Base-by-base conservation (phyloP, 2,797 vertebrate species). In the Forpus xanthops region DNA sequence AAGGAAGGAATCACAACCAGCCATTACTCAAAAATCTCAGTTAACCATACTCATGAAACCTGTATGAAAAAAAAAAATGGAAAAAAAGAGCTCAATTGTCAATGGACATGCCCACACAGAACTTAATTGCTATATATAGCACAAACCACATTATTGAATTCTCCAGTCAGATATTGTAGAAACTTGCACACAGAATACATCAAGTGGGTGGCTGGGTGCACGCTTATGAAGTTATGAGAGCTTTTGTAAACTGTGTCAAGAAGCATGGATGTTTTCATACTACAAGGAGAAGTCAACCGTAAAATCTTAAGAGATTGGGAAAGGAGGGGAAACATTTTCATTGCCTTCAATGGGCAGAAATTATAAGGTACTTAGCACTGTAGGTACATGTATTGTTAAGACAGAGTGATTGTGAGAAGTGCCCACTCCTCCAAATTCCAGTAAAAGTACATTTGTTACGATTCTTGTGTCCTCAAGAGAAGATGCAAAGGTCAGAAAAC, bases 101-200 rank as follows among this genome's bases (percentile, higher is more conserved):
- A 65, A 13, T n/a, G 62, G 55, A 67, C 42, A 6, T 90, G 90
- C 74, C 86, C 41, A 16, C 74, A 50, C 80, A 87, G 37, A 87
- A 50, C 61, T 93, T 93, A 74, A 67, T 79, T 86, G 78, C 88
- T 87, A 28, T 93, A 44, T 90, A 67, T 88, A 72, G 73, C 76
- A 77, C 62, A 62, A 44, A 55, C 30, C 8, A 11, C 44, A 67
- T 28, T 61, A 16, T 35, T 72, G 81, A 74, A 76, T 80, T 81
- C 42, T 89, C 15, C 56, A 23, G 64, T 72, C 80, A 68, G 56
- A 28, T 71, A 45, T n/a, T 83, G 85, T 87, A 87, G 71, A 56
- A 92, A 70, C 74, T 85, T 89, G 76, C 67, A 45, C 5, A 2
- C 6, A 30, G 75, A 70, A 77, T 79, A 41, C 30, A 58, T 19